Percentiles rank a stretch among this genome's conserved stretches.
Conservation (phyloP, 2,113 vertebrate genomes). For the Taxidea taxus region DNA sequence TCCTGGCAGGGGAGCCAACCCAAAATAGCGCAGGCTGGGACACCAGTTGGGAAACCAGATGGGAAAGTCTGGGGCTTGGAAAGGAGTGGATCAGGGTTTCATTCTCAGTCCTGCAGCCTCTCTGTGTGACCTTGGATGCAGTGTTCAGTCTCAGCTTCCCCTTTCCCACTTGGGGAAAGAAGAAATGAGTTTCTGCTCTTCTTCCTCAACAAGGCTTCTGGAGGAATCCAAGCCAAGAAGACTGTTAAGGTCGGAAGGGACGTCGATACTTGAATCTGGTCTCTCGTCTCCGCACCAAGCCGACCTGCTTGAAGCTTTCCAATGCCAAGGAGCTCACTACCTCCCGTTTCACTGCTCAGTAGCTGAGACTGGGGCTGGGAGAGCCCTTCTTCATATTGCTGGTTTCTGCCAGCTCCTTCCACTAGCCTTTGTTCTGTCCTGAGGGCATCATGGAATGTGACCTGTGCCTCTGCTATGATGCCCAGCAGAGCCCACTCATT, state of each 20-base stretch:
- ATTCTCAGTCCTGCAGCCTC: background rate
- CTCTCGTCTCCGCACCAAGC: background rate
- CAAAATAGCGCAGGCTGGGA: slow-evolving; percentile 32
- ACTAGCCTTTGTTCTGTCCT: background rate
- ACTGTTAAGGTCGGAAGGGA: background rate
- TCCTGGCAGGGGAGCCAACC: background rate
- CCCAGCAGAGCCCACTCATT: background rate
- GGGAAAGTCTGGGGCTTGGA: slow-evolving; percentile 44
- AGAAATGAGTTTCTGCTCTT: background rate
- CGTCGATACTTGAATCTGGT: background rate
- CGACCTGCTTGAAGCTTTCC: background rate
- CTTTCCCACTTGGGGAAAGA: background rate
- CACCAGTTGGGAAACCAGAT: slow-evolving; percentile 63
- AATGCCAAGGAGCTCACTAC: background rate
- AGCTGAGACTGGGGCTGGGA: background rate
- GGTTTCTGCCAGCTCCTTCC: background rate
- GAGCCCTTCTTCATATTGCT: background rate
- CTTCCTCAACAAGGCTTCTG: background rate
- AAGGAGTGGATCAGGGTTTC: slow-evolving; percentile 34
- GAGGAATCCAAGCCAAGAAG: background rate
- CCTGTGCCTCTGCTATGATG: background rate
- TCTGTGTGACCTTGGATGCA: slow-evolving; percentile 42
- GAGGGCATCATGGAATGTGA: background rate
- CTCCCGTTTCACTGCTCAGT: background rate
- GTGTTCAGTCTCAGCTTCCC: background rate